Evolutionary conservation across 2,113 vertebrate genomes (phyloP).

Genomic region (Neogobius melanostomus): DNA sequence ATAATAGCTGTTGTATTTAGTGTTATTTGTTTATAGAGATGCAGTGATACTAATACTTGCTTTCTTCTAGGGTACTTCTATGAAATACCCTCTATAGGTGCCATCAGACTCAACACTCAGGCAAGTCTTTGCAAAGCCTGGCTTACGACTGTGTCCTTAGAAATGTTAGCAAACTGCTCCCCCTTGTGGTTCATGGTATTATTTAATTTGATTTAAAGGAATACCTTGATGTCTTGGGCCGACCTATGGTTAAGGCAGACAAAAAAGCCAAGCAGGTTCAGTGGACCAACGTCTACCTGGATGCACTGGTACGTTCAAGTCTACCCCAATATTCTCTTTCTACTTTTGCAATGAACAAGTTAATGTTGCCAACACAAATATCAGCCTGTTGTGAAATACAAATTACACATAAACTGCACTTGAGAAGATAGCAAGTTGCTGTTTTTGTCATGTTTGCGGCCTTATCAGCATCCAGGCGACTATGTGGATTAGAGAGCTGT

Average conservation of each 20-base stretch:
- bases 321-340: neutral
- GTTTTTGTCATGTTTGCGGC: conserved; percentile 4
- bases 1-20: neutral
- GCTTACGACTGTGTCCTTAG: neutral
- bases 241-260: conserved; percentile 92
- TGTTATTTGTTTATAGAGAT: neutral
- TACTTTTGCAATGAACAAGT: neutral
- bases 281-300: conserved; percentile 97
- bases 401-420: conserved; percentile 12
- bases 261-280: conserved; percentile 89
- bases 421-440: neutral
- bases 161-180: conserved; percentile 20
- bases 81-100: conserved; percentile 96
- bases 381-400: conserved; percentile 15
- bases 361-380: neutral
- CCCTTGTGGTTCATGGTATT: conserved; percentile 38
- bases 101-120: conserved; percentile 97
- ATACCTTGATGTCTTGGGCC: conserved; percentile 94
- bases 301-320: conserved; percentile 85
- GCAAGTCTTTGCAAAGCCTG: conserved; percentile 58
- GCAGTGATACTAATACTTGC: neutral
- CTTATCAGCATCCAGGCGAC: conserved; percentile 21
- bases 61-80: conserved; percentile 90
- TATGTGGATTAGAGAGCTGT: conserved; percentile 43
- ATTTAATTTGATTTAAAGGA: conserved; percentile 76